Evolutionary conservation across 2,797 vertebrate genomes (phyloP).

Genomic region (Sylvilagus floridanus): DNA sequence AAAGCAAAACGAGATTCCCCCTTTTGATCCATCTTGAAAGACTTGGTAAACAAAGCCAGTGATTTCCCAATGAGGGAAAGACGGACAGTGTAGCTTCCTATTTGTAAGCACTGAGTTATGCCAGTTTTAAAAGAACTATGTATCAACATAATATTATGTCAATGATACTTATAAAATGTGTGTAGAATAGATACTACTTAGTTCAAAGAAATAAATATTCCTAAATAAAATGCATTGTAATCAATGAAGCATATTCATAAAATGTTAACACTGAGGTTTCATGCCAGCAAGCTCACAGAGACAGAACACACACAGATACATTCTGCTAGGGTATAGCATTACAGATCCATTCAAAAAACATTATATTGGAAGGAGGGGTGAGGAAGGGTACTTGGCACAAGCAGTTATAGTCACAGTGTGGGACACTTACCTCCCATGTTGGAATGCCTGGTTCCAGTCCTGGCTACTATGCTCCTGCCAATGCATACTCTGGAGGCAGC

Average conservation of each 20-base stretch:
- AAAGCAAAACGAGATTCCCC: neutral
- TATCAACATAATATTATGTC: neutral
- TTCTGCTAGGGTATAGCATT: neutral
- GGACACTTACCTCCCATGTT: no score
- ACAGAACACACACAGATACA: neutral
- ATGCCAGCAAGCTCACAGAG: neutral
- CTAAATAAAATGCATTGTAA: neutral
- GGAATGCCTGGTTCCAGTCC: no score
- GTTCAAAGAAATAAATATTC: neutral
- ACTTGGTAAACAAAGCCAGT: neutral
- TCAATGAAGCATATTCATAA: neutral
- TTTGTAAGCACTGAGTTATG: neutral
- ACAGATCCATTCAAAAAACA: neutral
- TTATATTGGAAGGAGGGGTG: neutral
- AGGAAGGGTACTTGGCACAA: no score
- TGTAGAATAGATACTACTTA: neutral
- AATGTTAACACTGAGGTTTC: neutral
- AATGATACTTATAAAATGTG: neutral
- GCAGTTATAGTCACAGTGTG: no score
- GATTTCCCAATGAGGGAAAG: neutral
- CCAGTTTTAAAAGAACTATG: constrained; percentile 33
- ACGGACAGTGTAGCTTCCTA: neutral
- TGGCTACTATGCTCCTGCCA: no score
- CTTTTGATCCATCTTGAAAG: neutral
- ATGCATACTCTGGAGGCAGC: no score